Evolutionary conservation across 2,113 vertebrate species (phyloP), one percentile per base, ranked within the genome.

Genomic region (Corythornis cristatus): DNA sequence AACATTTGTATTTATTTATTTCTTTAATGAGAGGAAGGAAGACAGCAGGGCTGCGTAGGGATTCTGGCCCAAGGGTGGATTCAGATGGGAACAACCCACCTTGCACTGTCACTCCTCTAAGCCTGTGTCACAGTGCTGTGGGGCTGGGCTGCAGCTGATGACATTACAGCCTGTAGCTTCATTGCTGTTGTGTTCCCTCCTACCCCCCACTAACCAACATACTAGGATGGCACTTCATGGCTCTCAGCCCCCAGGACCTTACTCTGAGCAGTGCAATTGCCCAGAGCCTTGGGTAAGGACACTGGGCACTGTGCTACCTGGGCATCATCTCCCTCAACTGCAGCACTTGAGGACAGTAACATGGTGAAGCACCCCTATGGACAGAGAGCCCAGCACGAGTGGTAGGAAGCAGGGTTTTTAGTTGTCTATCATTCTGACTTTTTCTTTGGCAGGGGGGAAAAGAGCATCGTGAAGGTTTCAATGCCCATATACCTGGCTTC

Each of bases 161-260:
- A 85, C 91, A 87, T 68, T 17, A 33, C 25, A 79, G 5, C 46
- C 45, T 19, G 2, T 64, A 51, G 8, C 43, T 86, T 3, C 75
- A 50, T 29, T 0, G 0, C 17, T 42, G 5, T 3, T 56, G 4
- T 43, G 43, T 90, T 70, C 15, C 28, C 11, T 75, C 68, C 25
- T 31, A 66, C 5, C 20, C 68, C 9, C 4, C 1, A 16, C 3
- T 37, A 50, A 86, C 72, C 9, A n/a, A 18, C 15, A 5, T 22
- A 42, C 3, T 3, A 17, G 7, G 3, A 31, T 7, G 10, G 7
- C 3, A 37, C 18, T 31, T 70, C 5, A 31, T 4, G n/a, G 28
- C 15, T 35, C 0, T 29, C 4, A 9, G 22, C 8, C 23, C 9
- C 35, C 40, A 76, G 18, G 18, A 51, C 12, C 7, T 2, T 25